These are phyloP conservation scores for Sciurus carolinensis DNA, from an alignment of 2,797 vertebrate species.

Conservation along the genomic window DNA sequence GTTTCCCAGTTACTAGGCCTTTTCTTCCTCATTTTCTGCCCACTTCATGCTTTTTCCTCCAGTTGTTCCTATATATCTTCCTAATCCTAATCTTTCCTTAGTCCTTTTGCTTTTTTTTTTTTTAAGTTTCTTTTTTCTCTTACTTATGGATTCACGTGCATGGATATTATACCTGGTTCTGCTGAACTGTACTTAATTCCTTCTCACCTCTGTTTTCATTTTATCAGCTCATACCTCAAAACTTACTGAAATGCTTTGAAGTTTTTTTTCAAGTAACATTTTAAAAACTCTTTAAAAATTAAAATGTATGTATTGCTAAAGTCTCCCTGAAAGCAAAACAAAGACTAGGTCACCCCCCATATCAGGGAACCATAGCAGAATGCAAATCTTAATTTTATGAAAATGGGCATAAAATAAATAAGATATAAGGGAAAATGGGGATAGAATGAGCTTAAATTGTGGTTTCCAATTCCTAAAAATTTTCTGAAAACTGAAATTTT, in stretches of 20 bases:
- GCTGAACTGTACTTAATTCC: neutral
- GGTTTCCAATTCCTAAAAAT: neutral
- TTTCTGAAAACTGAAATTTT: neutral
- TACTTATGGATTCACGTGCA: no score
- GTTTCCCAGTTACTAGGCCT: conserved; percentile 72
- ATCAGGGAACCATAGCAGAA: no score
- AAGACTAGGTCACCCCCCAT: conserved; percentile 25
- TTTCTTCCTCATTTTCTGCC: conserved; percentile 69
- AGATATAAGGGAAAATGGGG: conserved; percentile 14
- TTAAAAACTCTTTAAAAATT: conserved; percentile 54
- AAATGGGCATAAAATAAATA: neutral
- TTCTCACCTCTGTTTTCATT: no score
- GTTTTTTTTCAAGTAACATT: neutral
- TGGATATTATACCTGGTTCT: no score
- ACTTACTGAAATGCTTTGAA: no score
- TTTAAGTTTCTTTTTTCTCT: neutral
- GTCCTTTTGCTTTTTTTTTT: no score
- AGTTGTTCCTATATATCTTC: conserved; percentile 53
- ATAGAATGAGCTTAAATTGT: conserved; percentile 41
- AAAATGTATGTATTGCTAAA: neutral
- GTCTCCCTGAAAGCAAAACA: conserved; percentile 67
- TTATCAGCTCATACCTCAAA: neutral
- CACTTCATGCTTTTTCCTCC: conserved; percentile 28
- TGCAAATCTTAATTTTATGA: conserved; percentile 46
- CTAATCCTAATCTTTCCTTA: no score